Evolutionary conservation across 1,140 invertebrate species (phyloP).

Genomic region (Eurosta solidaginis): DNA sequence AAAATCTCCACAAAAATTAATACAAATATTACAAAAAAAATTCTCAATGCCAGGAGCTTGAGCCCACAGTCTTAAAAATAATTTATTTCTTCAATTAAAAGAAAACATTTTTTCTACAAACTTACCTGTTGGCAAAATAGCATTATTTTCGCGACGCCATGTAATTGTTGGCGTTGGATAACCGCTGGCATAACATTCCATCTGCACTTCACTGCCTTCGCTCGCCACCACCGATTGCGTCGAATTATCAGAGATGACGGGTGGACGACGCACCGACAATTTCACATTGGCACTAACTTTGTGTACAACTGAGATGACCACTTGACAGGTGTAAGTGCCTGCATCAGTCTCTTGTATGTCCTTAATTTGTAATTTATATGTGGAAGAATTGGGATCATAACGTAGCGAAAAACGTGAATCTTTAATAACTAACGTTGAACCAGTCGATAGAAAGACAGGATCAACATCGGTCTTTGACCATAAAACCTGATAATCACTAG

Average conservation of each 20-base stretch:
- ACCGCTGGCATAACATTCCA: slow-evolving; percentile 87
- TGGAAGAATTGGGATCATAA: slow-evolving; percentile 77
- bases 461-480: slow-evolving; percentile 74
- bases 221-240: slow-evolving; percentile 83
- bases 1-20: too few species aligned
- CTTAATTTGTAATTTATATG: slow-evolving; percentile 86
- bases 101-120: slow-evolving; percentile 45
- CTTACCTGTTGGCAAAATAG: slow-evolving; percentile 85
- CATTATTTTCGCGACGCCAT: slow-evolving; percentile 92
- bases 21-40: too few species aligned
- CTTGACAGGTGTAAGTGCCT: slow-evolving; percentile 85
- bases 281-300: slow-evolving; percentile 83
- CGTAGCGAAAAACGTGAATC: slow-evolving; percentile 86
- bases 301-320: slow-evolving; percentile 77
- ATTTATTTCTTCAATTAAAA: neutral
- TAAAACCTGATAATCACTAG: slow-evolving; percentile 80
- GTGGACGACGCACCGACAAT: slow-evolving; percentile 80
- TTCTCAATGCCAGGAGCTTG: too few species aligned
- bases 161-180: slow-evolving; percentile 82
- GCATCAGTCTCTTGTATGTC: slow-evolving; percentile 94
- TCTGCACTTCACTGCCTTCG: slow-evolving; percentile 76
- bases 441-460: slow-evolving; percentile 69
- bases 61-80: too few species aligned
- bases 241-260: slow-evolving; percentile 91
- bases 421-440: slow-evolving; percentile 79